phyloP scores from a whole-genome alignment of 2,888 invertebrate genomes.

The Cheilosia impressa region DNA sequence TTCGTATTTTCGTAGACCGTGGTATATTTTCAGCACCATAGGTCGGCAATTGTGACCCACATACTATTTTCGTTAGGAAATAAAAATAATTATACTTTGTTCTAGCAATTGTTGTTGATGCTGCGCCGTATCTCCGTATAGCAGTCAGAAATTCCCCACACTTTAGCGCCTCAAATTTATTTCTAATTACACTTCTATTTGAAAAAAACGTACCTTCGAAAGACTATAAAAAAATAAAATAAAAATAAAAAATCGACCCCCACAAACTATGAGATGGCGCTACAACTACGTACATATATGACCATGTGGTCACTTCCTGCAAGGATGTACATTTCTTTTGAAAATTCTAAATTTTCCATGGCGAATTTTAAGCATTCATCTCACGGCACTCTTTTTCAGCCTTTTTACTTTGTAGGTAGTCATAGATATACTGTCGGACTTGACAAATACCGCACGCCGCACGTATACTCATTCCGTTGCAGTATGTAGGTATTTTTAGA shows the following conservation, averaged over 20 bases:
- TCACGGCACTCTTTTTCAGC: background rate
- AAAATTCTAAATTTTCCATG: background rate
- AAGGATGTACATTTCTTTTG: conserved; percentile 10
- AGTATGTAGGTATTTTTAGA: conserved; percentile 53
- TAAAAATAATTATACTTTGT: conserved; percentile 22
- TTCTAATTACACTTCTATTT: conserved; percentile 1
- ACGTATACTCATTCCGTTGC: conserved; percentile 20
- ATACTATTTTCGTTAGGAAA: conserved; percentile 35
- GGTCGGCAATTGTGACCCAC: conserved; percentile 37
- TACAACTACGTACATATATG: background rate
- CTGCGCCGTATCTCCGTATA: background rate
- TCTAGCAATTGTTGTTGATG: conserved; percentile 11
- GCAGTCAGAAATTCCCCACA: background rate
- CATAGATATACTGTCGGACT: conserved; percentile 11
- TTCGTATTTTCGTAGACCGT: conserved; percentile 1
- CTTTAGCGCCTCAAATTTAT: background rate
- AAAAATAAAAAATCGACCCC: background rate
- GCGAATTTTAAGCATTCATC: background rate
- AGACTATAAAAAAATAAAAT: background rate
- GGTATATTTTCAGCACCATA: conserved; percentile 28
- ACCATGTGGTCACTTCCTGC: conserved; percentile 4
- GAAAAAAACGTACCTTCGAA: background rate
- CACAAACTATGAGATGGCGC: too few relatives aligned
- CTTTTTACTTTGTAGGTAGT: conserved; percentile 9
- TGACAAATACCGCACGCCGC: conserved; percentile 17